phyloP scores from a whole-genome alignment of 2,888 invertebrate species.

The Hirtodrosophila trivittata region DNA sequence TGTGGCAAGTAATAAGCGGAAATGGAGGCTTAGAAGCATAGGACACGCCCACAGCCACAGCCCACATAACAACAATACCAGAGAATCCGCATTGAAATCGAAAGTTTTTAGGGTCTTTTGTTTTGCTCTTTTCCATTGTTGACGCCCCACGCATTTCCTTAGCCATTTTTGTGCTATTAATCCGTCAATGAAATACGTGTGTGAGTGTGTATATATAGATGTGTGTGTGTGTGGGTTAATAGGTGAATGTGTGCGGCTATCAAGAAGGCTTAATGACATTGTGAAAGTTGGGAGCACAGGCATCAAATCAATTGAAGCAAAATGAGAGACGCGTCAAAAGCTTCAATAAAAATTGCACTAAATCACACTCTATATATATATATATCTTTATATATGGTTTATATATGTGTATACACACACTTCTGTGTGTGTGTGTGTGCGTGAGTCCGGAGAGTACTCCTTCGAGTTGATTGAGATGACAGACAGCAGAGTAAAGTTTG shows the following conservation, averaged over 20 bases:
- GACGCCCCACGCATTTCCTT: constrained; percentile 52
- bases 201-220: constrained; percentile 14
- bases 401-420: neutral
- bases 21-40: constrained; percentile 45
- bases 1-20: constrained; percentile 60
- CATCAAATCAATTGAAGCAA: constrained; percentile 46
- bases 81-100: constrained; percentile 17
- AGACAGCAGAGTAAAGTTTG: neutral
- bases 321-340: constrained; percentile 20
- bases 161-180: constrained; percentile 54
- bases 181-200: constrained; percentile 49
- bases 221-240: constrained; percentile 15
- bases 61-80: neutral
- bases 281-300: neutral
- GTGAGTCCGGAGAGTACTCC: neutral
- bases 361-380: neutral
- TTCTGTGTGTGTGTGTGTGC: neutral
- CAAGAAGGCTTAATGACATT: constrained; percentile 49
- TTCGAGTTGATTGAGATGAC: neutral
- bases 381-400: neutral
- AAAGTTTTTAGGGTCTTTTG: constrained; percentile 32
- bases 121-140: constrained; percentile 31
- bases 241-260: constrained; percentile 32
- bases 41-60: constrained; percentile 30
- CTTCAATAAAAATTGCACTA: neutral